phyloP scores from a whole-genome alignment of 2,113 vertebrate genomes.

The Turnix velox region DNA sequence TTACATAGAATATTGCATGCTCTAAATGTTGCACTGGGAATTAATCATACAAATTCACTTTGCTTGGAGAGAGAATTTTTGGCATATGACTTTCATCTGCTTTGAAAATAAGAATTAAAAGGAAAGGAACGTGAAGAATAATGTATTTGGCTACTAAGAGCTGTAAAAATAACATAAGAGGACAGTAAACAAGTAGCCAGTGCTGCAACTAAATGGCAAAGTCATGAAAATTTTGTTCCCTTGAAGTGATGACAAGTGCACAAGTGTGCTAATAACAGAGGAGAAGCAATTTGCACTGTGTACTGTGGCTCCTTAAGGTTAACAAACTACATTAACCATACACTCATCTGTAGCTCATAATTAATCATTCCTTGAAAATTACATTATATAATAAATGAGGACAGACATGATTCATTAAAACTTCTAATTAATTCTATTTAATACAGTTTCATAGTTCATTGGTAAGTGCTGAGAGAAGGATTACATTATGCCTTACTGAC shows the following conservation, averaged over 20 bases:
- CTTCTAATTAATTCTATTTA: conserved; percentile 85
- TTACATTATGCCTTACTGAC: conserved; percentile 67
- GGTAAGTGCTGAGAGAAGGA: conserved; percentile 76
- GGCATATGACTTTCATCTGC: neutral
- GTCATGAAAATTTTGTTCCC: conserved; percentile 27
- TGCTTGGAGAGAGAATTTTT: neutral
- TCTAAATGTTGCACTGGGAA: neutral
- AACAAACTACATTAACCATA: conserved; percentile 78
- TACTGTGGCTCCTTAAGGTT: conserved; percentile 70
- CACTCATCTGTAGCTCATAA: conserved; percentile 76
- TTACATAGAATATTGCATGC: neutral
- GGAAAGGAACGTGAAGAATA: neutral
- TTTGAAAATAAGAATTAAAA: neutral
- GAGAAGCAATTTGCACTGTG: conserved; percentile 45
- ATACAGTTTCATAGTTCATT: conserved; percentile 83
- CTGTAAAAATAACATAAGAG: neutral
- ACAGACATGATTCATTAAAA: conserved; percentile 83
- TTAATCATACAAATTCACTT: neutral
- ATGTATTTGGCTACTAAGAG: neutral
- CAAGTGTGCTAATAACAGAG: conserved; percentile 55
- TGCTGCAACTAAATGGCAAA: conserved; percentile 35
- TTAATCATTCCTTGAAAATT: conserved; percentile 81
- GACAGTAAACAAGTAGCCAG: neutral
- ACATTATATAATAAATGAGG: conserved; percentile 82
- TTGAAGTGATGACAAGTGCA: conserved; percentile 21